Percentiles rank a stretch among this genome's conserved stretches.
Conservation (phyloP, 2,888 invertebrate genomes). For the Crematogaster levior region DNA sequence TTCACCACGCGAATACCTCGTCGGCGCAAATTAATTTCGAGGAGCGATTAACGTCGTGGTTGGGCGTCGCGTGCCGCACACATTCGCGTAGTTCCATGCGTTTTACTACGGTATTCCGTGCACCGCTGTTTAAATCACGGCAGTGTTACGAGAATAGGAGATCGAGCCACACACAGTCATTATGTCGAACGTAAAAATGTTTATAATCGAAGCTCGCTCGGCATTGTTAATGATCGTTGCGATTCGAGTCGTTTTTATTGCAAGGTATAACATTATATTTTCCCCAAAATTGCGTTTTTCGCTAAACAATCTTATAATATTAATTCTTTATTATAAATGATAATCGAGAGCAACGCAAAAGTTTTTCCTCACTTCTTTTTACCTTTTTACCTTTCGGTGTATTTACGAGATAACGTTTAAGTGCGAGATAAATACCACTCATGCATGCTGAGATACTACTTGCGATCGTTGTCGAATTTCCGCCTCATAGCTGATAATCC, state of each 20-base stretch:
- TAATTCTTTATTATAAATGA: background rate
- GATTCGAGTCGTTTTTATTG: constrained; percentile 35
- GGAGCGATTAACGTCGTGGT: constrained; percentile 29
- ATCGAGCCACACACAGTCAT: constrained; percentile 39
- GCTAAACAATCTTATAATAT: background rate
- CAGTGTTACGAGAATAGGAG: constrained; percentile 7
- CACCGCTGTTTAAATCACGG: constrained; percentile 23
- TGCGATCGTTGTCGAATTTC: constrained; percentile 29
- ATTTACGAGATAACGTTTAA: background rate
- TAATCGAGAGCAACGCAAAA: background rate
- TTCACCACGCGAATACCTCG: constrained; percentile 20
- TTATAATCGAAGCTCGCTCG: constrained; percentile 53
- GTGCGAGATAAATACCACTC: background rate
- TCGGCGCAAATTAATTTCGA: constrained; percentile 28
- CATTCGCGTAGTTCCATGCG: constrained; percentile 9
- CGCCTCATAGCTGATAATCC: constrained; percentile 7
- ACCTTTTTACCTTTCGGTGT: background rate
- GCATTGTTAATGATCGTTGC: constrained; percentile 54
- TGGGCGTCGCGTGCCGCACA: constrained; percentile 27
- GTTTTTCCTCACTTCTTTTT: background rate
- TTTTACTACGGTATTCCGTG: constrained; percentile 26
- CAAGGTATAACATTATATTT: background rate
- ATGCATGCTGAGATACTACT: background rate
- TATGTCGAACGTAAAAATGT: constrained; percentile 62
- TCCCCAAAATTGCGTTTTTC: background rate